Conservation (phyloP, 2,888 invertebrate species). For the Hetaerina titia region DNA sequence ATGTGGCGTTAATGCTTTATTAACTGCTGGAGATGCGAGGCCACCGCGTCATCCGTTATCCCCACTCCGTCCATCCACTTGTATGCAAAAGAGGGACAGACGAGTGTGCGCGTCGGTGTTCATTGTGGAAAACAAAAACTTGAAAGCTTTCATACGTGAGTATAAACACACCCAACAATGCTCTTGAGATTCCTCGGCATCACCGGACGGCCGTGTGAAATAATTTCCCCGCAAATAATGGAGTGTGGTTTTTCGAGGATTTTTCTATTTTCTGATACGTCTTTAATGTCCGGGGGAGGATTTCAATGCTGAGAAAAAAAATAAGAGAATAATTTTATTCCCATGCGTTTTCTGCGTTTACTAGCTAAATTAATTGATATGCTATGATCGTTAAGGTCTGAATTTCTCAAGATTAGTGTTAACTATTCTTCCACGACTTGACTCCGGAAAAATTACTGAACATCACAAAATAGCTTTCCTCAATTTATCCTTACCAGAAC, state of each 20-base stretch:
- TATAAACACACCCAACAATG: constrained; percentile 7
- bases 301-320: neutral
- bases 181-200: constrained; percentile 40
- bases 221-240: neutral
- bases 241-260: neutral
- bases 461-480: no score
- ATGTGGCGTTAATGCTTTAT: constrained; percentile 65
- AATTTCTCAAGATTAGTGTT: no score
- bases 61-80: neutral
- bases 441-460: no score
- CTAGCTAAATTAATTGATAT: no score
- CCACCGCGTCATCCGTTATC: constrained; percentile 29
- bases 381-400: no score
- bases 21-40: constrained; percentile 40
- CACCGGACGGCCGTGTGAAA: neutral
- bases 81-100: neutral
- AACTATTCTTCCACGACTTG: no score
- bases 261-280: neutral
- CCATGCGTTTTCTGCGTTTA: no score
- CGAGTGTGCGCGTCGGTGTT: neutral
- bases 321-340: neutral
- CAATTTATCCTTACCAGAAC: no score
- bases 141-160: constrained; percentile 24
- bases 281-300: neutral
- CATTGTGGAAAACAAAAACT: constrained; percentile 31